phyloP scores from a whole-genome alignment of 1,140 invertebrate genomes.

The Achatina immaculata region DNA sequence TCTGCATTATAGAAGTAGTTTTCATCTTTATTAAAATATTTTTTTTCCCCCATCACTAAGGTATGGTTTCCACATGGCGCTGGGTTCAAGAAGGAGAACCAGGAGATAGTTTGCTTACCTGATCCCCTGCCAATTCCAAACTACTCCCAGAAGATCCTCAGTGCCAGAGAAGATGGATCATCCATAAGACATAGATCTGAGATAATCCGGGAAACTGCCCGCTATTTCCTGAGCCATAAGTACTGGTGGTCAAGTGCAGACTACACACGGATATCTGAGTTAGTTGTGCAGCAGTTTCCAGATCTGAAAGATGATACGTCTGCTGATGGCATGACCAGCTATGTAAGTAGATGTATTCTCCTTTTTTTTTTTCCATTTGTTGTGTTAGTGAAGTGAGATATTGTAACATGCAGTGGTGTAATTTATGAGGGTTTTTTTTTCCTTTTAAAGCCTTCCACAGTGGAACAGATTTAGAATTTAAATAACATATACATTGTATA shows the following conservation, averaged over 20 bases:
- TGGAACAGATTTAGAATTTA: too few species aligned
- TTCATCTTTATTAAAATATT: too few species aligned
- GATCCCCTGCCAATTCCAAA: slow-evolving; percentile 40
- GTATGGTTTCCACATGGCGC: slow-evolving; percentile 46
- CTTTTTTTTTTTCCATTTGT: too few species aligned
- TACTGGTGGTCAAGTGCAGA: slow-evolving; percentile 50
- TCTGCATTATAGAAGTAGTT: too few species aligned
- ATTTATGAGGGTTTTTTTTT: too few species aligned
- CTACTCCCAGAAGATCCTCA: slow-evolving; percentile 42
- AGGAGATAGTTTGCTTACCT: slow-evolving; percentile 42
- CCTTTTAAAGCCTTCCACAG: too few species aligned
- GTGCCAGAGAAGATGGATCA: slow-evolving; percentile 37
- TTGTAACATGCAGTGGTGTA: too few species aligned
- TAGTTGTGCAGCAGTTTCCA: slow-evolving; percentile 44
- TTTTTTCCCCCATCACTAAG: too few species aligned
- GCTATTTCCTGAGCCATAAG: slow-evolving; percentile 44
- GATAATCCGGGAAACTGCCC: slow-evolving; percentile 46
- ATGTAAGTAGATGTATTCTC: slow-evolving; percentile 33
- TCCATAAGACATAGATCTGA: slow-evolving; percentile 43
- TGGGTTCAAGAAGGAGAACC: slow-evolving; percentile 44
- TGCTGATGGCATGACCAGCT: slow-evolving; percentile 38
- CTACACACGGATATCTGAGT: slow-evolving; percentile 45
- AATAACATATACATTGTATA: too few species aligned
- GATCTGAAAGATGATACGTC: slow-evolving; percentile 41
- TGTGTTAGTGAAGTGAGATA: too few species aligned